These are phyloP conservation scores for Zonitis immaculata DNA, from an alignment of 2,888 invertebrate genomes.

Conservation along the genomic window DNA sequence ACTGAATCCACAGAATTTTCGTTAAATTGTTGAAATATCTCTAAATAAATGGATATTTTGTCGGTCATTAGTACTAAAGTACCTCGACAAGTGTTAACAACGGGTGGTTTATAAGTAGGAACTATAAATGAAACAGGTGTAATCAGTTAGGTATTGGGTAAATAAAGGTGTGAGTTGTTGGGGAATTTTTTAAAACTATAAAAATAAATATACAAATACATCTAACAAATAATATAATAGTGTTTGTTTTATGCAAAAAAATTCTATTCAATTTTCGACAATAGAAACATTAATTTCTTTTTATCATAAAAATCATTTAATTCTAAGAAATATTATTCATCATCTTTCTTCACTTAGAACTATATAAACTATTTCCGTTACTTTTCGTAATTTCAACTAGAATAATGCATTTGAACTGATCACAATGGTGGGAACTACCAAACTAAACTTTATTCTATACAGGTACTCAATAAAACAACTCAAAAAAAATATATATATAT, in stretches of 20 bases:
- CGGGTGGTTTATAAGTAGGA: conserved; percentile 7
- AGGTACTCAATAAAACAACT: neutral
- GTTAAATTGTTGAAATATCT: conserved; percentile 5
- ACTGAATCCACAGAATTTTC: conserved; percentile 54
- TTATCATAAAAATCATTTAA: conserved; percentile 1
- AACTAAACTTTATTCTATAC: neutral
- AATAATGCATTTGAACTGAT: neutral
- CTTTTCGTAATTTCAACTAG: neutral
- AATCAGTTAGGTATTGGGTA: conserved; percentile 2
- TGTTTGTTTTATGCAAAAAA: neutral
- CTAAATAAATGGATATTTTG: conserved; percentile 4
- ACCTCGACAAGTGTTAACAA: conserved; percentile 3
- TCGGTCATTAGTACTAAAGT: conserved; percentile 6
- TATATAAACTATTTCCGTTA: neutral
- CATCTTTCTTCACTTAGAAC: neutral
- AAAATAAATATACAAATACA: neutral
- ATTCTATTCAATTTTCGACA: too few relatives aligned
- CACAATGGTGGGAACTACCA: conserved; percentile 2
- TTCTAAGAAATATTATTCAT: conserved; percentile 1
- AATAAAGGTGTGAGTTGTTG: conserved; percentile 1
- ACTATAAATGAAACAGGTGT: conserved; percentile 4
- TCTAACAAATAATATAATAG: neutral
- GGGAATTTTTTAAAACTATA: neutral
- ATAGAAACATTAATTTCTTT: neutral
- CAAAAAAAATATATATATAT: neutral